Base-by-base conservation (phyloP, 1,140 invertebrate genomes). In the Saccostrea cuccullata region DNA sequence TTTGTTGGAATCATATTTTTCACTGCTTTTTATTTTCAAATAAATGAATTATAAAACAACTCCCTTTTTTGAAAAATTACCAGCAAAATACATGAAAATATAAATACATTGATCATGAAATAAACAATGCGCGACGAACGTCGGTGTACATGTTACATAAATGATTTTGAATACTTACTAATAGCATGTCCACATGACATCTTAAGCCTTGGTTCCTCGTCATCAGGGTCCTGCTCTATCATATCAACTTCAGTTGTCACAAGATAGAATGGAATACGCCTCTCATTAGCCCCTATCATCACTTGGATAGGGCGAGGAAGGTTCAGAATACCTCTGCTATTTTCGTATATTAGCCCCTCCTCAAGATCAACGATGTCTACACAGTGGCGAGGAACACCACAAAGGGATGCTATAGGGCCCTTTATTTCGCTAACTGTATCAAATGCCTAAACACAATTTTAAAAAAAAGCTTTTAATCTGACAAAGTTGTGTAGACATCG, bases 111-210 rank as follows among this genome's bases (percentile, higher is more conserved):
- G 47, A 47, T 47, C 5, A 47, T 9, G 47, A 47, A 47, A 47
- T 6, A 47, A 47, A 47, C 9, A 9, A 9, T 2, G 1, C 47
- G 47, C 6, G 47, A 47, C 47, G 47, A 47, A 8, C 6, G 47
- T 8, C 6, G 47, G 9, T 47, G 47, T 9, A 47, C 6, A 47
- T 47, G 30, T 47, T 2, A 47, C 47, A 47, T 64, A n/a, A 64
- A 20, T 20, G 15, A 20, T 17, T 6, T n/a, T 20, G 1, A 20
- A 0, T 13, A 77, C 26, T 77, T 26, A 77, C 70, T 77, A 26
- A 77, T 77, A 5, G 70, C 70, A 12, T 77, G 70, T 5, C 70
- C 70, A 77, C 70, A 77, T 13, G 70, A 77, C 70, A 77, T 77
- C 30, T 77, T 77, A 12, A 77, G 26, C 15, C 70, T 26, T 11